Evolutionary conservation across 64 coral and sea anemone genomes (phyloP).

Genomic region (Pocillopora verrucosa): DNA sequence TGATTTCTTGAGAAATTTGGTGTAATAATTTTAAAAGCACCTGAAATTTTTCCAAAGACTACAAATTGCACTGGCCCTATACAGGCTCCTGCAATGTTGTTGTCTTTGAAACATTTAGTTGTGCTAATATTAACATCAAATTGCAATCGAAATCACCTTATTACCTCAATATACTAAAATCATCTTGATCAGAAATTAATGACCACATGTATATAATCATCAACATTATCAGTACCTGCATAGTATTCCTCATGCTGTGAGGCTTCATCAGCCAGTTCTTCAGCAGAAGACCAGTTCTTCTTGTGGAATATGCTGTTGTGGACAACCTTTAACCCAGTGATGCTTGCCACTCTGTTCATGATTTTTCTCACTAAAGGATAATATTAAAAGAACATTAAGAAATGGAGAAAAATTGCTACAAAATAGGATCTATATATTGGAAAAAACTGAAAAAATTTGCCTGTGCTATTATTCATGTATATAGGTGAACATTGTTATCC

Average conservation of each 20-base stretch:
- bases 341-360: conserved; percentile 13
- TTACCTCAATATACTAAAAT: no score
- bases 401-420: background rate
- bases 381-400: background rate
- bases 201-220: no score
- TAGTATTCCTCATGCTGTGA: conserved; percentile 78
- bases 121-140: no score
- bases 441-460: background rate
- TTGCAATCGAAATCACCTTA: no score
- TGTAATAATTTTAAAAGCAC: no score
- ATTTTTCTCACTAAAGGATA: conserved; percentile 33
- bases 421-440: background rate
- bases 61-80: no score
- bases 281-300: conserved; percentile 54
- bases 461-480: no score
- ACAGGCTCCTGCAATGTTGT: no score
- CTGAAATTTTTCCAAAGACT: no score
- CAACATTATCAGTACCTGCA: conserved; percentile 62
- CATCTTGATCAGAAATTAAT: no score
- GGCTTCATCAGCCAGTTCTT: conserved; percentile 67
- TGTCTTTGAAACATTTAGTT: no score
- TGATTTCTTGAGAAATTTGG: background rate
- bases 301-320: conserved; percentile 28
- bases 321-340: background rate
- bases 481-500: no score